phyloP scores from a whole-genome alignment of 2,113 vertebrate genomes.

The Rhynchomys soricoides region DNA sequence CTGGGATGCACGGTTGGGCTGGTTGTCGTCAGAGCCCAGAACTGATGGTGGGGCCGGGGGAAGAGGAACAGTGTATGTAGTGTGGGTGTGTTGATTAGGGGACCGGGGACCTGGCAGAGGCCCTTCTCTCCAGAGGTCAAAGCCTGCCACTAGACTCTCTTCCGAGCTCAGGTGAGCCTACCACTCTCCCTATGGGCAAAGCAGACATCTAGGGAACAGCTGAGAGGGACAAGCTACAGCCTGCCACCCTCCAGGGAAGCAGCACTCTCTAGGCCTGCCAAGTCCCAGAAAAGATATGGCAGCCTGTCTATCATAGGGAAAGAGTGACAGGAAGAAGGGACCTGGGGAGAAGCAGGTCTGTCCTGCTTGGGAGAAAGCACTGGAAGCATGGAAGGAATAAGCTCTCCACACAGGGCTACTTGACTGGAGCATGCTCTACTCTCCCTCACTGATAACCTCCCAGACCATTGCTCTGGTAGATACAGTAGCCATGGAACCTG shows the following conservation, averaged over 20 bases:
- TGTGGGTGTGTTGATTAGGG: background rate
- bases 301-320: background rate
- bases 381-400: conserved; percentile 46
- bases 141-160: conserved; percentile 73
- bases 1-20: background rate
- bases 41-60: background rate
- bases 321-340: background rate
- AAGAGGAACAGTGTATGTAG: background rate
- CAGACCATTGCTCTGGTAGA: background rate
- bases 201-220: background rate
- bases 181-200: conserved; percentile 70
- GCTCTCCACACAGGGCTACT: background rate
- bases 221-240: conserved; percentile 35
- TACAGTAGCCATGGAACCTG: background rate
- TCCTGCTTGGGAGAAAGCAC: conserved; percentile 30
- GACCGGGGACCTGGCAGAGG: conserved; percentile 32
- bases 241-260: conserved; percentile 44
- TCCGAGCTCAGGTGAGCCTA: conserved; percentile 52
- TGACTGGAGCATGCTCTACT: background rate
- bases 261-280: background rate
- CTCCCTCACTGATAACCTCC: background rate
- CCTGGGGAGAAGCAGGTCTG: background rate
- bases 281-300: background rate
- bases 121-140: conserved; percentile 70
- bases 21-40: conserved; percentile 6